Evolutionary conservation across 2,888 invertebrate species (phyloP), one percentile per base, ranked within the genome.

Genomic region (Brenthis daphne): DNA sequence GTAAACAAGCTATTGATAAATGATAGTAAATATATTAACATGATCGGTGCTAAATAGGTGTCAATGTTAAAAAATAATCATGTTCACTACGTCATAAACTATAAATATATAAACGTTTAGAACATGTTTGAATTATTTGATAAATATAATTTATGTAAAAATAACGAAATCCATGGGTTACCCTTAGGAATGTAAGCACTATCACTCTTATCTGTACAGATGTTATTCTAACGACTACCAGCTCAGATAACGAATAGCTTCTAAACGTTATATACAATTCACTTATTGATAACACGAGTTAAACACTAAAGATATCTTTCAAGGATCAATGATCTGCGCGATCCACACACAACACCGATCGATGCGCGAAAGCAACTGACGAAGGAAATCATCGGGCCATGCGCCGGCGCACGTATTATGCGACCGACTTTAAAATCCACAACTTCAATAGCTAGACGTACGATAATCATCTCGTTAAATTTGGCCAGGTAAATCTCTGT

Each of bases 341-440:
- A 76, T 55, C 73, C 76, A 77, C 80, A 77, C 78, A 56, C 80
- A 69, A 71, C 83, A 72, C 77, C 82, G 86, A 86, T 88, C 90
- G 86, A 89, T 88, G 86, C 86, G 79, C 83, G 82, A 85, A 84
- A 85, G 84, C 88, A 84, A 92, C 91, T 91, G 91, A 88, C 90
- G 87, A 82, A 80, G 80, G 76, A 83, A 85, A 82, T 83, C 84
- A 81, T 77, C 81, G 74, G 72, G 73, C 81, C 85, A 83, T 90
- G 90, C 90, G 91, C 87, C 80, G 75, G 92, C 90, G 90, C 89
- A 82, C 55, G 75, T 81, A 76, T 80, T 77, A 84, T 55, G 77
- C 86, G 81, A 72, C 82, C 75, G 70, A 82, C 65, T 88, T 82
- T 3, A 82, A 82, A 81, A 79, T 65, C 70, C 56, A 57, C 48